Evolutionary conservation across 2,113 vertebrate genomes (phyloP).

Genomic region (Pangasianodon hypophthalmus): DNA sequence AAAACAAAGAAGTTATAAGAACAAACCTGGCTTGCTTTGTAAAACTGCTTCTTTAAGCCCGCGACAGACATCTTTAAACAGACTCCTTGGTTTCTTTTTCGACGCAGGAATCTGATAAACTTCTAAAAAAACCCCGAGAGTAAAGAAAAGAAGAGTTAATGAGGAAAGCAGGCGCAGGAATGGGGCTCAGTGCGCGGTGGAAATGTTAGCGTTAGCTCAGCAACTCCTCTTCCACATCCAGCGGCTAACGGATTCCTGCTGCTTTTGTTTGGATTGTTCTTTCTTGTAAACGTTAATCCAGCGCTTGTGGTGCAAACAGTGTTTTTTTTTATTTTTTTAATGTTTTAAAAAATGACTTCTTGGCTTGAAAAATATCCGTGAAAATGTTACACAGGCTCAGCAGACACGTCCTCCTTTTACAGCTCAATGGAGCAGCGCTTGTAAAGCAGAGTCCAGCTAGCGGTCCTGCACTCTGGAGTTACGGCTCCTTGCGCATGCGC

Average conservation of each 20-base stretch:
- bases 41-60: constrained; percentile 97
- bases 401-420: neutral
- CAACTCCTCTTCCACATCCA: neutral
- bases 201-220: neutral
- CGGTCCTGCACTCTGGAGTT: neutral
- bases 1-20: constrained; percentile 59
- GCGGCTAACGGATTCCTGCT: neutral
- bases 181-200: neutral
- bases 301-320: neutral
- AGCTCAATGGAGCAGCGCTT: neutral
- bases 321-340: neutral
- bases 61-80: constrained; percentile 89
- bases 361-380: neutral
- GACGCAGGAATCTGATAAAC: neutral
- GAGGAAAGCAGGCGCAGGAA: neutral
- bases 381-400: neutral
- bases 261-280: neutral
- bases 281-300: neutral
- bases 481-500: constrained; percentile 1
- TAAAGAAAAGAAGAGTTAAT: neutral
- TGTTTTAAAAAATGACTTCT: neutral
- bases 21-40: constrained; percentile 95
- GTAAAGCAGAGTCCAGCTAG: neutral
- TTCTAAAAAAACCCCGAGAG: neutral
- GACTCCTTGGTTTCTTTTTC: constrained; percentile 25